Base-by-base conservation (phyloP, 2,888 invertebrate genomes). In the Pseudanteris insignis region DNA sequence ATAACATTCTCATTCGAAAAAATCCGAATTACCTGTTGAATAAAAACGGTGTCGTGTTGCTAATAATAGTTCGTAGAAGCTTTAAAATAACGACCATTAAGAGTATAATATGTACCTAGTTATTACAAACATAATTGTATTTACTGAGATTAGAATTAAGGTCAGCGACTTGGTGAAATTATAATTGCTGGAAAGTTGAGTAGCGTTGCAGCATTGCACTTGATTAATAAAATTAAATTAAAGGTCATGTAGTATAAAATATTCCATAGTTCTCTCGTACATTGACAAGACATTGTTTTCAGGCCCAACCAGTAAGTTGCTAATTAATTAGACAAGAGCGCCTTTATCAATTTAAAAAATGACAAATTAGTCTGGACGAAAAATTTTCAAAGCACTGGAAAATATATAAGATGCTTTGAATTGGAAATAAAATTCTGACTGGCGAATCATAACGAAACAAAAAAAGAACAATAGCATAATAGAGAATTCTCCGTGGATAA, bases 101-200 rank as follows among this genome's bases (percentile, higher is more conserved):
- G 18, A 29, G 29, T 13, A 9, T 36, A 12, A 36, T 36, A 50
- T 18, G 48, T 38, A 33, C 30, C 15, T 15, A 14, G 48, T 36
- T 33, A 48, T 48, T 30, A 25, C 13, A 12, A 37, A 13, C n/a
- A 48, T 48, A 48, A 48, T 38, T 38, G 25, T 38, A 48, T 37
- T 38, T 25, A 38, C 21, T 14, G 32, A 18, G 38, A 48, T 25
- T 38, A 38, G 38, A 48, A 37, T 38, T 48, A 30, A 38, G 38
- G 38, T 37, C 48, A 38, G 29, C 32, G 24, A 48, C 48, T 48
- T 25, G 15, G n/a, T 10, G 10, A 48, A 48, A 37, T 37, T 38
- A 32, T 30, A 48, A 48, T 24, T 30, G 10, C 18, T 48, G 37
- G 37, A 48, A 48, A 48, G 36, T 44, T 44, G 13, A 29, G 29